Evolutionary conservation across 2,888 invertebrate genomes (phyloP), one percentile per base, ranked within the genome.

Genomic region (Eristalinus aeneus): DNA sequence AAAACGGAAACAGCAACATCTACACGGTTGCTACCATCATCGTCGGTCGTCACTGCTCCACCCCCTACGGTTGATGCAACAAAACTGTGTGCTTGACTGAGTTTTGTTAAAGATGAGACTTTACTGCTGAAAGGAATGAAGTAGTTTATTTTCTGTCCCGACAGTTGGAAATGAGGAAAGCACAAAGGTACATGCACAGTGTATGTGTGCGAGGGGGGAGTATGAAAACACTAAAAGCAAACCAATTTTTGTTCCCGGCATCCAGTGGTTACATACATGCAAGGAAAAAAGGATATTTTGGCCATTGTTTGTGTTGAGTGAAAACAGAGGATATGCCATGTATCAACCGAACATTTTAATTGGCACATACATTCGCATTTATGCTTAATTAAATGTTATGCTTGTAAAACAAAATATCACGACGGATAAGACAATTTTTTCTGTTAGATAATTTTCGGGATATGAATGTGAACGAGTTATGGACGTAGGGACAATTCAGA

Each of bases 141-240:
- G 63, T 39, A 74, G 74, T 78, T 36, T 46, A 34, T 36, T 54
- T 68, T 61, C 61, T 34, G 53, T 22, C 34, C 22, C 36, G 61
- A 77, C 76, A 86, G 82, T 74, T 78, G 86, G 74, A 82, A 86
- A 82, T 86, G 82, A 82, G 77, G 77, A 74, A 77, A 82, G 82
- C 73, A 82, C 82, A 74, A 82, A 82, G 80, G 77, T 82, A 77
- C 71, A 67, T 46, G 46, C 16, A 8, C 16, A n/a, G n/a, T n/a
- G 46, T 46, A 46, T 46, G 46, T 5, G n/a, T n/a, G n/a, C n/a
- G 27, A 27, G n/a, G 65, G 74, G 82, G 67, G 74, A 86, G 77
- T 73, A 85, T 85, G 69, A 73, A 81, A 77, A 20, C 77, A 86
- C 68, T 61, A 69, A 80, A 72, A 69, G 69, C 34, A 61, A 77